Evolutionary conservation across 1,140 invertebrate species (phyloP).

Genomic region (Polypedilum vanderplanki): DNA sequence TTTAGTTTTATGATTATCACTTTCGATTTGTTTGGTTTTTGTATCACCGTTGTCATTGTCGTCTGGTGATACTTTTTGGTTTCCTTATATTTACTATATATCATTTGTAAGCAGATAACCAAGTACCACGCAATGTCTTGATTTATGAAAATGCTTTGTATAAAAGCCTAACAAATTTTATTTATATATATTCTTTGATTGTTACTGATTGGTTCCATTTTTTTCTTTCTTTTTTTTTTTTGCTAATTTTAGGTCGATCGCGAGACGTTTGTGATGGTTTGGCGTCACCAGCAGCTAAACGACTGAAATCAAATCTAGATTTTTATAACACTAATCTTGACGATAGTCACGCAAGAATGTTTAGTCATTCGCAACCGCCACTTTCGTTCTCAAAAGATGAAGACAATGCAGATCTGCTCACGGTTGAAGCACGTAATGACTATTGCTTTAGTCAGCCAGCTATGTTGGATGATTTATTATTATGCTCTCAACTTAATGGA

Average conservation of each 20-base stretch:
- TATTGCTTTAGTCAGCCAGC: slow-evolving; percentile 83
- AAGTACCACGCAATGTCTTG: slow-evolving; percentile 24
- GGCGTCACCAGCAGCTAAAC: slow-evolving; percentile 40
- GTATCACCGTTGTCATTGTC: not conserved
- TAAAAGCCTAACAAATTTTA: not conserved
- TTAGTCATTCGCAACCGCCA: slow-evolving; percentile 41
- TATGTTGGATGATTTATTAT: slow-evolving; percentile 71
- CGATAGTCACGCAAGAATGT: slow-evolving; percentile 41
- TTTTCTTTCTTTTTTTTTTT: not conserved
- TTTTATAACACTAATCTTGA: slow-evolving; percentile 37
- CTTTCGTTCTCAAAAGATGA: slow-evolving; percentile 32
- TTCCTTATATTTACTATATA: not conserved
- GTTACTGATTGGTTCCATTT: slow-evolving; percentile 34
- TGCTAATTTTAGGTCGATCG: slow-evolving; percentile 36
- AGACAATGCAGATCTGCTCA: not conserved
- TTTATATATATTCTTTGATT: slow-evolving; percentile 4
- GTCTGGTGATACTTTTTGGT: not conserved
- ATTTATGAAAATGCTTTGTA: slow-evolving; percentile 10
- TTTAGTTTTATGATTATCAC: slow-evolving; percentile 26
- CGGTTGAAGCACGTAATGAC: slow-evolving; percentile 38
- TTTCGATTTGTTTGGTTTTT: slow-evolving; percentile 25
- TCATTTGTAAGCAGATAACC: not conserved
- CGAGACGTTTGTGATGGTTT: slow-evolving; percentile 39
- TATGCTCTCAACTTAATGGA: slow-evolving; percentile 64
- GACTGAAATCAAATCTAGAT: slow-evolving; percentile 38